Percentiles rank a stretch among this genome's conserved stretches.
Conservation (phyloP, 92 coral and sea anemone genomes). For the Siderastrea radians region DNA sequence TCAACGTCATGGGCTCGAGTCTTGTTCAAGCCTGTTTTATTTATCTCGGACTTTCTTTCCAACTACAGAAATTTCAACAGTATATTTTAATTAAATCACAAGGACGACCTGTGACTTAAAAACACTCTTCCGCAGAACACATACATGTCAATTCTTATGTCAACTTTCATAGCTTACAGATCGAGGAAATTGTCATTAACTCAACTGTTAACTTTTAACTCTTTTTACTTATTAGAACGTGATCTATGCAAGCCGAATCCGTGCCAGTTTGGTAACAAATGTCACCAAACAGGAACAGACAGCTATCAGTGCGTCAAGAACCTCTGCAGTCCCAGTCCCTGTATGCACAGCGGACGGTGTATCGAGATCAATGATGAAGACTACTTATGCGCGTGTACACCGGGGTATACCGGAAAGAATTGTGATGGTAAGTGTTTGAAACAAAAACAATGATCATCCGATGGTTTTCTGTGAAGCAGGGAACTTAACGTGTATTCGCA, state of each 20-base stretch:
- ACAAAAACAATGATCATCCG: neutral
- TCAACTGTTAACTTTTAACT: neutral
- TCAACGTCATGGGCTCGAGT: no score
- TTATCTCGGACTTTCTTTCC: no score
- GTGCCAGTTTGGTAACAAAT: constrained; percentile 95
- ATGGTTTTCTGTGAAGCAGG: neutral
- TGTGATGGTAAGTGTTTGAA: constrained; percentile 79
- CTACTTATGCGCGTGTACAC: constrained; percentile 88
- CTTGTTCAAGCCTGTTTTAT: no score
- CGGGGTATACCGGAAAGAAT: constrained; percentile 80
- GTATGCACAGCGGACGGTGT: constrained; percentile 89
- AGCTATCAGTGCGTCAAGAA: constrained; percentile 98
- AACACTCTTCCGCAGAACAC: no score
- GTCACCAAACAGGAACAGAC: constrained; percentile 87
- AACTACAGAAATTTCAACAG: no score
- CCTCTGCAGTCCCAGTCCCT: constrained; percentile 96
- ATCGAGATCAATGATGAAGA: constrained; percentile 91
- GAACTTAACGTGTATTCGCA: no score
- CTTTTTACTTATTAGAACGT: constrained; percentile 61
- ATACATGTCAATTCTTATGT: no score
- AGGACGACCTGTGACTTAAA: no score
- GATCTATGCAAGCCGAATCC: constrained; percentile 98
- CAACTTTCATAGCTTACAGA: no score
- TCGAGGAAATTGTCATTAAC: no score
- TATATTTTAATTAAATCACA: no score